These are phyloP conservation scores for Nannoperca obscura DNA, from an alignment of 2,797 vertebrate species.

Conservation along the genomic window DNA sequence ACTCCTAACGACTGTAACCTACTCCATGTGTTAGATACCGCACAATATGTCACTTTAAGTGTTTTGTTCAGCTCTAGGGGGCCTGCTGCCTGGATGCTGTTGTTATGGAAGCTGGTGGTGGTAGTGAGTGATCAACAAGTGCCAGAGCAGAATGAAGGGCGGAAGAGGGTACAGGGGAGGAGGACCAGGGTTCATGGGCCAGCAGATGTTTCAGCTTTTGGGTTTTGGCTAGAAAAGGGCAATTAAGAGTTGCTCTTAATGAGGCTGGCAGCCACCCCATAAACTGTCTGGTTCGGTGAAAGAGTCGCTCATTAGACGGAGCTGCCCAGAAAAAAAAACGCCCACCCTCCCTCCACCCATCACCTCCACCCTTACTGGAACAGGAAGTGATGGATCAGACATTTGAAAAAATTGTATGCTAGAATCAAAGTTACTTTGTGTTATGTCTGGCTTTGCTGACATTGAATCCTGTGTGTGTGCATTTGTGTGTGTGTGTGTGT, in stretches of 20 bases:
- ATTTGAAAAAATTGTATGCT: slow-evolving; percentile 67
- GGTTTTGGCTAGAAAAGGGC: slow-evolving; percentile 85
- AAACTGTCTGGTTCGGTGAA: slow-evolving; percentile 86
- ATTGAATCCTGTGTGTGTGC: slow-evolving; percentile 21
- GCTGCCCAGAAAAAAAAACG: slow-evolving; percentile 70
- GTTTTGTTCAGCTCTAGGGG: neutral
- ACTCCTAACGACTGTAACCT: neutral
- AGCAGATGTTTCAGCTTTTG: slow-evolving; percentile 89
- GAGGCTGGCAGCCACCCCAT: slow-evolving; percentile 85
- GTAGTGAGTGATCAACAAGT: slow-evolving; percentile 52
- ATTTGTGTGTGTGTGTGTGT: slow-evolving; percentile 33
- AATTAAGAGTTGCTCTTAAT: slow-evolving; percentile 87
- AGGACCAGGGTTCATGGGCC: slow-evolving; percentile 66
- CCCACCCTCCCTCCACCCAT: slow-evolving; percentile 42
- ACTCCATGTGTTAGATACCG: neutral
- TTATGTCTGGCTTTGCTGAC: slow-evolving; percentile 46
- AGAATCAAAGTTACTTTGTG: slow-evolving; percentile 54
- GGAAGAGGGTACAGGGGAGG: slow-evolving; percentile 63
- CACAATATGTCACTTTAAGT: slow-evolving; percentile 4
- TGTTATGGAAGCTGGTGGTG: slow-evolving; percentile 8
- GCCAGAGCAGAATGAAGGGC: slow-evolving; percentile 50
- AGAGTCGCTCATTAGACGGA: slow-evolving; percentile 85
- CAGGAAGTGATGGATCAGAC: slow-evolving; percentile 79
- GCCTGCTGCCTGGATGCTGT: slow-evolving; percentile 13
- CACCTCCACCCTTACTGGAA: slow-evolving; percentile 53